Evolutionary conservation across 2,113 vertebrate genomes (phyloP), one percentile per base, ranked within the genome.

Genomic region (Catharus fuscescens): DNA sequence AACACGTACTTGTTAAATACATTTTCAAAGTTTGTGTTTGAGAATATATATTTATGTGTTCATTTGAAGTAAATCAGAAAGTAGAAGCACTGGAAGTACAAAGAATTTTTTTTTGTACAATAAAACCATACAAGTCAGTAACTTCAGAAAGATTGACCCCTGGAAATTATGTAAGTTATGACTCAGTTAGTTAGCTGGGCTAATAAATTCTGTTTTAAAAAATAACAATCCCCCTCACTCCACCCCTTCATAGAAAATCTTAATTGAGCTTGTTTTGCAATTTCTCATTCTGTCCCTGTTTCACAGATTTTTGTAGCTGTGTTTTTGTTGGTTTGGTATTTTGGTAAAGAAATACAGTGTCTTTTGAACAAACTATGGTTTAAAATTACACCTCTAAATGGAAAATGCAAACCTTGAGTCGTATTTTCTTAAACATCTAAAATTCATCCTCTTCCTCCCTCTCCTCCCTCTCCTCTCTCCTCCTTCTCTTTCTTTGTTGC

Each of bases 211-310:
- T 69, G 25, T 53, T 28, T 24, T 60, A 50, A 70, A 25, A 2
- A 14, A 8, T 54, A 73, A 47, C 16, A 40, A 20, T 52, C 10
- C 5, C 2, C 3, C 7, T 31, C 0, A 0, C 8, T 44, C 11
- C 25, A 48, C 20, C 25, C 19, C 6, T 38, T 79, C 6, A 1
- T 17, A 34, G 65, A 72, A 88, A 69, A 80, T 36, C 44, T 36
- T 64, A 79, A 56, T 32, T 69, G 61, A 72, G 9, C 48, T 28
- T 80, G 2, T 79, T 69, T 86, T 82, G 44, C 14, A 67, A 36
- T 64, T 81, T 62, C n/a, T 36, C 18, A 29, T 82, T 88, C 93
- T 73, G 13, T 64, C 7, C 26, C 7, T 0, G 1, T 80, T 84
- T 61, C 36, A 57, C 42, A 61, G 12, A 18, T 31, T 62, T 80